These are phyloP conservation scores for Drosophila kurseongensis DNA, from an alignment of 1,140 invertebrate genomes.

Conservation along the genomic window DNA sequence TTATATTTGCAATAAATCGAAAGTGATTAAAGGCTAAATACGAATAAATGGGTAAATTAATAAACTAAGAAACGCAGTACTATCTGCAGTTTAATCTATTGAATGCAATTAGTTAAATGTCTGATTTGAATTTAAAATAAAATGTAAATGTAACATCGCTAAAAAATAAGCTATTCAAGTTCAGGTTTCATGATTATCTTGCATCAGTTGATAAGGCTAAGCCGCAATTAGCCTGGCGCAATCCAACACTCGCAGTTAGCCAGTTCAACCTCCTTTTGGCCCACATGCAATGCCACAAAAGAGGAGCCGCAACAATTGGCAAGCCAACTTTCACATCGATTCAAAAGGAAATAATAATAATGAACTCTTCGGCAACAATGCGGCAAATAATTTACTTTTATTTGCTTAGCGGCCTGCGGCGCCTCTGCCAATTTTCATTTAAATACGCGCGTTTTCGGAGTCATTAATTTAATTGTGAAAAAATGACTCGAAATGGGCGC, in stretches of 20 bases:
- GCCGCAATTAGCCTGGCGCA: conserved; percentile 17
- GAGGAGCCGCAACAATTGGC: conserved; percentile 43
- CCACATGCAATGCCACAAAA: conserved; percentile 21
- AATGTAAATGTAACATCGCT: neutral
- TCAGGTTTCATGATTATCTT: neutral
- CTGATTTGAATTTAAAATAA: neutral
- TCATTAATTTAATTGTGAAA: conserved; percentile 64
- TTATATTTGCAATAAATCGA: no score
- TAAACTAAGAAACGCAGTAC: no score
- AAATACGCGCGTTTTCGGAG: conserved; percentile 38
- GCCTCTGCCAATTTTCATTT: conserved; percentile 45
- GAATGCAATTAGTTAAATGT: neutral
- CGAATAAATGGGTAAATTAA: no score
- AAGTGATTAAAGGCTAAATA: no score
- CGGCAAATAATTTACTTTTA: conserved; percentile 23
- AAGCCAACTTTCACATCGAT: conserved; percentile 59
- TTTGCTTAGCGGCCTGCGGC: conserved; percentile 13
- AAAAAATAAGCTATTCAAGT: neutral
- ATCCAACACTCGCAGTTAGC: conserved; percentile 10
- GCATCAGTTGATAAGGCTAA: conserved; percentile 26
- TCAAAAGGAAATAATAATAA: conserved; percentile 33
- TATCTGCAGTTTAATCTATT: no score
- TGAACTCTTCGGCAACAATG: conserved; percentile 15
- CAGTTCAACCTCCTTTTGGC: conserved; percentile 37
- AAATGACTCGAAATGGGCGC: conserved; percentile 32